These are phyloP conservation scores for Leucoraja ocellata DNA, from an alignment of 2,797 vertebrate genomes.

Conservation along the genomic window DNA sequence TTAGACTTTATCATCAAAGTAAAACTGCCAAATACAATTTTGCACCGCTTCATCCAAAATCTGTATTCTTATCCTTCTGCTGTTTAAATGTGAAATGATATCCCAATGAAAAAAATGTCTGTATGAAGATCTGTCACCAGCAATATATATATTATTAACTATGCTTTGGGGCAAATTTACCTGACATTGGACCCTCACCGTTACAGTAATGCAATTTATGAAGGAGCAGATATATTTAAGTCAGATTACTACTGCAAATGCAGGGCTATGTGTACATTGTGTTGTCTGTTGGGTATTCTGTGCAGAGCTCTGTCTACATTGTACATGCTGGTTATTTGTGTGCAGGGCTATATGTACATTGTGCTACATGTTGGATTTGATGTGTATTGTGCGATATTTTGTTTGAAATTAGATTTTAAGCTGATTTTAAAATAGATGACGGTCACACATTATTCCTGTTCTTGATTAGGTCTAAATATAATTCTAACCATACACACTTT, in stretches of 20 bases:
- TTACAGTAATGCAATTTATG: background rate
- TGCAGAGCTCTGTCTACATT: background rate
- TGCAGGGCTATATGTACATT: background rate
- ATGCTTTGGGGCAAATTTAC: background rate
- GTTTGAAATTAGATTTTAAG: constrained; percentile 8
- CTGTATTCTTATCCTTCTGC: background rate
- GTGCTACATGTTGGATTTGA: background rate
- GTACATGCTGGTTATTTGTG: background rate
- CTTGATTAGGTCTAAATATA: background rate
- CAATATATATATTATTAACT: background rate
- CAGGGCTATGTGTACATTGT: background rate
- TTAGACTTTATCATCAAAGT: background rate
- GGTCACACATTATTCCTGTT: background rate
- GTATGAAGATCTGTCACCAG: background rate
- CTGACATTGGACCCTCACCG: background rate
- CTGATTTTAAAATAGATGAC: background rate
- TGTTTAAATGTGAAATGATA: background rate
- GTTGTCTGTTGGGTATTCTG: constrained; percentile 7
- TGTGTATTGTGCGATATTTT: constrained; percentile 1
- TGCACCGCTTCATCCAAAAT: background rate
- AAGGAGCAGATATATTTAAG: background rate
- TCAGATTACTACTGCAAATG: background rate
- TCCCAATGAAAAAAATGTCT: background rate
- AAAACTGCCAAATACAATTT: background rate
- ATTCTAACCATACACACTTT: background rate